phyloP scores from a whole-genome alignment of 92 coral and sea anemone genomes.

The Paramuricea clavata region DNA sequence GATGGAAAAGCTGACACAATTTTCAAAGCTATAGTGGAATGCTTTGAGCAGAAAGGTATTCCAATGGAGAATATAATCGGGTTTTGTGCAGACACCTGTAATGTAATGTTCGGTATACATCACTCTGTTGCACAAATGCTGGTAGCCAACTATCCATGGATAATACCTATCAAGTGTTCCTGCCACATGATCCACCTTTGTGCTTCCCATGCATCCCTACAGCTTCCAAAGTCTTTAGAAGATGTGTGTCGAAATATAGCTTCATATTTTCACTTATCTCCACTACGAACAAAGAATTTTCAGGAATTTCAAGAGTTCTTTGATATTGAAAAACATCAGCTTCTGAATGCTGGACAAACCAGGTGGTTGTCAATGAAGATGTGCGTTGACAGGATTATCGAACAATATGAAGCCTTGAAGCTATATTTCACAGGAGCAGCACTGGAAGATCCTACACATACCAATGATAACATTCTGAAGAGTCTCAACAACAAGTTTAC shows the following conservation, averaged over 20 bases:
- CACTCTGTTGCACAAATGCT: slow-evolving; percentile 34
- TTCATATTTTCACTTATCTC: slow-evolving; percentile 65
- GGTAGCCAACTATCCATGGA: slow-evolving; percentile 27
- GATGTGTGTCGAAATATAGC: slow-evolving; percentile 58
- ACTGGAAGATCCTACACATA: slow-evolving; percentile 2
- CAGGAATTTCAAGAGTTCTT: slow-evolving; percentile 64
- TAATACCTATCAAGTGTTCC: slow-evolving; percentile 53
- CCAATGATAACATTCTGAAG: slow-evolving; percentile 21
- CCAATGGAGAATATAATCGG: slow-evolving; percentile 29
- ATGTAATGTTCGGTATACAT: slow-evolving; percentile 6
- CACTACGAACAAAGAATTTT: slow-evolving; percentile 57
- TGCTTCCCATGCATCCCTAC: slow-evolving; percentile 69
- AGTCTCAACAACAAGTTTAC: slow-evolving; percentile 34
- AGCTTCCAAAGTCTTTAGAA: slow-evolving; percentile 60
- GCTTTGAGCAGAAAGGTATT: slow-evolving; percentile 20
- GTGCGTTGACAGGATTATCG: slow-evolving; percentile 66
- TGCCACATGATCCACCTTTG: slow-evolving; percentile 65
- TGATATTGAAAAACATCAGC: slow-evolving; percentile 61
- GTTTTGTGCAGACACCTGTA: slow-evolving; percentile 29
- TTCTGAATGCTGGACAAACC: slow-evolving; percentile 66
- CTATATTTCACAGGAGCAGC: slow-evolving; percentile 52
- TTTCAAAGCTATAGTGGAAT: slow-evolving; percentile 9
- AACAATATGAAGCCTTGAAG: slow-evolving; percentile 72
- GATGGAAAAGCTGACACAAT: slow-evolving; percentile 26
- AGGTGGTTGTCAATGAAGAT: slow-evolving; percentile 71